phyloP scores from a whole-genome alignment of 2,113 vertebrate species.

The Aviceda subcristata region DNA sequence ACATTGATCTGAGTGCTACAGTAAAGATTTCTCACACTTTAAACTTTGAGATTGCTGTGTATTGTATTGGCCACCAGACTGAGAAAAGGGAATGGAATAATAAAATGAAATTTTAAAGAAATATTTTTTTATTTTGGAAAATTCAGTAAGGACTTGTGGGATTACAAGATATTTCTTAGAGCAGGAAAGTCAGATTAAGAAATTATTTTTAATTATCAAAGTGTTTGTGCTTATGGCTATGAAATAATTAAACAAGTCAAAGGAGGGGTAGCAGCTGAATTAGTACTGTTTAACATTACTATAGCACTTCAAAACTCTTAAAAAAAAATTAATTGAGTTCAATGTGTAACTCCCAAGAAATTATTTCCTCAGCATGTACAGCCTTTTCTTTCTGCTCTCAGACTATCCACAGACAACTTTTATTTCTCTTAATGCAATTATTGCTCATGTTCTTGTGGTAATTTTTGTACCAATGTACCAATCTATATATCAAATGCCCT shows the following conservation, averaged over 20 bases:
- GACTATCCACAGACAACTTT: neutral
- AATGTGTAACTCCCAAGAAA: neutral
- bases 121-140: neutral
- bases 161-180: neutral
- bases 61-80: neutral
- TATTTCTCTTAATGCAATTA: neutral
- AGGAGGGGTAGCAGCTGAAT: neutral
- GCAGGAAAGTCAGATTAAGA: neutral
- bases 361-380: neutral
- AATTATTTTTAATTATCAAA: neutral
- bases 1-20: neutral
- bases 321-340: constrained; percentile 4
- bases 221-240: neutral
- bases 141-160: neutral
- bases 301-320: neutral
- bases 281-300: neutral
- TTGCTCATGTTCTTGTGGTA: neutral
- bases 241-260: neutral
- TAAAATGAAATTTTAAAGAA: neutral
- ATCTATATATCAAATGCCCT: neutral
- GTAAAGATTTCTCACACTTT: neutral
- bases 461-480: neutral
- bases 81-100: neutral
- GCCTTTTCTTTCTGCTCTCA: neutral
- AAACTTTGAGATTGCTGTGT: neutral